Evolutionary conservation across 2,888 invertebrate species (phyloP), one percentile per base, ranked within the genome.

Genomic region (Drosophila yooni): DNA sequence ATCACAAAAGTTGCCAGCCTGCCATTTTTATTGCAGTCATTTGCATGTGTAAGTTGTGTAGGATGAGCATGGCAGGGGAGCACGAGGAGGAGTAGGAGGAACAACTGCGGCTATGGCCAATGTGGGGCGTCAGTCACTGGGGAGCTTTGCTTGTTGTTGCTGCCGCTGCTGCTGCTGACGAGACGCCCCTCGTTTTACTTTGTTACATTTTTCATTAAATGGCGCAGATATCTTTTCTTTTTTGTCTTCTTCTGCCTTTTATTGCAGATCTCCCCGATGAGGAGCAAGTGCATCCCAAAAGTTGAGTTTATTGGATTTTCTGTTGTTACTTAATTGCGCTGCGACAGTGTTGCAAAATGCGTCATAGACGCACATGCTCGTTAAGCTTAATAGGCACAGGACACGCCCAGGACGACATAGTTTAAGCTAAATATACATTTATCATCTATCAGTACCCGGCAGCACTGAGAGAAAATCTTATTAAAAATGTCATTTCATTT

Each of bases 21-120:
- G 68, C 80, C 82, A 71, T 74, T 82, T 88, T 87, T 87, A 88
- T 89, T 88, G 81, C 86, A 88, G 74, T 81, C 79, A 88, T 87
- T 87, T 88, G 79, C 90, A 88, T 88, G 79, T 81, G 74, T 74
- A 79, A 79, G 71, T 27, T 51, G 62, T 36, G 38, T 50, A 52
- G 60, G 51, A 25, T 46, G 27, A 43, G 29, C 29, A 51, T 6
- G 27, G 7, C 2, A 50, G 18, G 18, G 50, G 52, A 10, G 21
- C 43, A 36, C 10, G 0, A 31, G 29, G 15, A 15, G 60, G 27
- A n/a, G 29, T 21, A 29, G 11, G 10, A 43, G 21, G 52, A 36
- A 40, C n/a, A 25, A 52, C 51, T 46, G 29, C 10, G 40, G 38
- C 15, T 36, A 51, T 34, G 53, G 43, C 33, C 53, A 62, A 52